phyloP scores from a whole-genome alignment of 2,888 invertebrate species.

The Drosophila stalkeri region DNA sequence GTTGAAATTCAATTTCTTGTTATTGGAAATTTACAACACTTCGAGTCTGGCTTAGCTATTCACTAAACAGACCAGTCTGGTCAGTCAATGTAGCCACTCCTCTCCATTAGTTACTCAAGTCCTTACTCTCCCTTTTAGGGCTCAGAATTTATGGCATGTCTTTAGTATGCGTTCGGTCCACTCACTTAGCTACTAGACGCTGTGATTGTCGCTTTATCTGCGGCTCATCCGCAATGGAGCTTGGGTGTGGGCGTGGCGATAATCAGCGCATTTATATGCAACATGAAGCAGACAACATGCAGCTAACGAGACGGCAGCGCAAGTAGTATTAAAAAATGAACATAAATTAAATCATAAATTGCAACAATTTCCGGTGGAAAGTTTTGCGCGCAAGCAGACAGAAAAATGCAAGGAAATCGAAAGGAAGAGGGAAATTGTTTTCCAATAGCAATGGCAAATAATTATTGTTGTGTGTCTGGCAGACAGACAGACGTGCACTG shows the following conservation, averaged over 20 bases:
- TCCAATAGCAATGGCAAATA: constrained; percentile 73
- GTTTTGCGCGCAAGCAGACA: constrained; percentile 39
- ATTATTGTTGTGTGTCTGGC: constrained; percentile 62
- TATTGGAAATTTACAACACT: not conserved
- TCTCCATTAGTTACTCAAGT: not conserved
- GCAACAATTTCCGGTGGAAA: constrained; percentile 73
- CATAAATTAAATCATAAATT: constrained; percentile 81
- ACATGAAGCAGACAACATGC: constrained; percentile 43
- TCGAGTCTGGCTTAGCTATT: not conserved
- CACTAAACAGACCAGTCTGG: not conserved
- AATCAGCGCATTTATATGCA: constrained; percentile 78
- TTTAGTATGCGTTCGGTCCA: constrained; percentile 5
- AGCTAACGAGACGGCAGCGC: constrained; percentile 32
- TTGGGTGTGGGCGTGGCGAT: constrained; percentile 49
- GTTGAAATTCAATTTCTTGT: not conserved
- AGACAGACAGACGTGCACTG: not conserved
- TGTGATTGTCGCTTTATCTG: constrained; percentile 60
- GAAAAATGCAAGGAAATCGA: constrained; percentile 72
- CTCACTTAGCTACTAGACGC: constrained; percentile 43
- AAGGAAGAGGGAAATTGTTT: constrained; percentile 72
- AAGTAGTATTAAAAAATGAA: constrained; percentile 65
- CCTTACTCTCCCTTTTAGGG: too few species aligned
- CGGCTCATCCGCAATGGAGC: constrained; percentile 25
- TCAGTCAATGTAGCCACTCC: not conserved
- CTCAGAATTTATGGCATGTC: constrained; percentile 22